phyloP scores from a whole-genome alignment of 2,113 vertebrate genomes.

The Hydrochoerus hydrochaeris region DNA sequence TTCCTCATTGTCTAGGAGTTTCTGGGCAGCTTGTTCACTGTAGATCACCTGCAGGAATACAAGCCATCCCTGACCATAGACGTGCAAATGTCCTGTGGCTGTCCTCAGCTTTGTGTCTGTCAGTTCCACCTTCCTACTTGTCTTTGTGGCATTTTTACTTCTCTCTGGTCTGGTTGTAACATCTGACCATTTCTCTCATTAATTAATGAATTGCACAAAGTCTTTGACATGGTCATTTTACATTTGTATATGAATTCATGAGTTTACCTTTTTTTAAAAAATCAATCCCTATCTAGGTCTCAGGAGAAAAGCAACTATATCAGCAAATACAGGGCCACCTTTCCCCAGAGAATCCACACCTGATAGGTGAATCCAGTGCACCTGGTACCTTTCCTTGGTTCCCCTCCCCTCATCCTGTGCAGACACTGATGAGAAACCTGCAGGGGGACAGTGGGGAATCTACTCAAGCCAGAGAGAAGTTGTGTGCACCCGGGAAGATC shows the following conservation, averaged over 20 bases:
- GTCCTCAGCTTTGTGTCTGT: background rate
- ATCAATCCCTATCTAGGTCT: background rate
- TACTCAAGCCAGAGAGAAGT: accelerated
- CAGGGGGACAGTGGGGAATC: background rate
- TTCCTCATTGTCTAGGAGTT: background rate
- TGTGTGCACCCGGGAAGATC: background rate
- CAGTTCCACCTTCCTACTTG: background rate
- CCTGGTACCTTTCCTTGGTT: background rate
- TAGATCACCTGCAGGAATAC: too few species aligned
- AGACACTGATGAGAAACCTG: background rate
- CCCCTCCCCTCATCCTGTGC: background rate
- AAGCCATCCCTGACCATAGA: background rate
- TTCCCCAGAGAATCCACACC: background rate
- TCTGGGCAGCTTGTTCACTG: background rate
- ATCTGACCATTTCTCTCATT: background rate
- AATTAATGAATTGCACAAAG: background rate
- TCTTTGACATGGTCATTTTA: background rate
- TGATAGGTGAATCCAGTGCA: background rate
- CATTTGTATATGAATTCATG: background rate
- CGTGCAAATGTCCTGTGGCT: background rate
- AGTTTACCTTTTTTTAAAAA: background rate
- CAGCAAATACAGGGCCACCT: background rate
- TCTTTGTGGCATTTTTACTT: background rate
- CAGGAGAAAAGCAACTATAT: background rate
- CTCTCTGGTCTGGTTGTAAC: background rate